Evolutionary conservation across 2,797 vertebrate species (phyloP).

Genomic region (Pangasius macronema): DNA sequence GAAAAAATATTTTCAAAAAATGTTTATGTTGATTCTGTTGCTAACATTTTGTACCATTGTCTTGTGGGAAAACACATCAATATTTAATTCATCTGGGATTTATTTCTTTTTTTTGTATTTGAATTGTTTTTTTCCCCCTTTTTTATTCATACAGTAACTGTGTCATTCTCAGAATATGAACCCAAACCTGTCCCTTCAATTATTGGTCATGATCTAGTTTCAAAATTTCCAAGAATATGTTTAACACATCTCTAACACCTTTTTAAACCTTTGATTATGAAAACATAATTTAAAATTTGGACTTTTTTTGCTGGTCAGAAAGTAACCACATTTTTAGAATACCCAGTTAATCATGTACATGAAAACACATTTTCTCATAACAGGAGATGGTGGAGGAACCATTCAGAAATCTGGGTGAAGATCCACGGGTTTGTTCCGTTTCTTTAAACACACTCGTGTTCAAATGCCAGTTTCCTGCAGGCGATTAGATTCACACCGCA

Average conservation of each 20-base stretch:
- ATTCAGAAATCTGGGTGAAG: neutral
- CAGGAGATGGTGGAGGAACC: too few relatives aligned
- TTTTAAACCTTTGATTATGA: neutral
- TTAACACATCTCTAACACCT: neutral
- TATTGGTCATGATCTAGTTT: neutral
- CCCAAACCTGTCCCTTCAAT: neutral
- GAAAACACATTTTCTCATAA: neutral
- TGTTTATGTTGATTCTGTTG: neutral
- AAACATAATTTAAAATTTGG: neutral
- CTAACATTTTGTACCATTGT: neutral
- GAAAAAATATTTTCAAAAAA: neutral
- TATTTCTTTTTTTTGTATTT: neutral
- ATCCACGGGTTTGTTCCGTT: neutral
- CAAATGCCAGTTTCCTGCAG: conserved; percentile 28
- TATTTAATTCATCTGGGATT: neutral
- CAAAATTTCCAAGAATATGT: neutral
- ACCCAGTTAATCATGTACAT: neutral
- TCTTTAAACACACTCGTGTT: neutral
- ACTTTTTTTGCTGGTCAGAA: neutral
- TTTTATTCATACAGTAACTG: neutral
- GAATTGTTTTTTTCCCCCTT: neutral
- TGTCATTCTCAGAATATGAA: neutral
- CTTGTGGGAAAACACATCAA: neutral
- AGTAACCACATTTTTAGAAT: neutral
- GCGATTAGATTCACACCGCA: conserved; percentile 1